Percentiles rank a stretch among this genome's conserved stretches.
Evolutionary conservation across 2,113 vertebrate species (phyloP).

Genomic region (Phaethornis superciliosus): DNA sequence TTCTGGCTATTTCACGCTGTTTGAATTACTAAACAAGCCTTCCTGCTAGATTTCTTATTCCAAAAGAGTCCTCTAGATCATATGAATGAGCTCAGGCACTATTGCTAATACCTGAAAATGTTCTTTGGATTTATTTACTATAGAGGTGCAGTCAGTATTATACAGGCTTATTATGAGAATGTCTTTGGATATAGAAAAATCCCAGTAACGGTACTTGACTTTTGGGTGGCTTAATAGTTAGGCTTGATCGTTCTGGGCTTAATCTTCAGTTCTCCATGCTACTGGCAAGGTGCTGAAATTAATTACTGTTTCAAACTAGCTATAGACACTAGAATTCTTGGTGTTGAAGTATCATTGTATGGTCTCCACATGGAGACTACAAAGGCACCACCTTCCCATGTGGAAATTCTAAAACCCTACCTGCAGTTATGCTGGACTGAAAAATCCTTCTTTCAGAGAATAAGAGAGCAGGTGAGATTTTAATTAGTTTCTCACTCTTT

Average conservation of each 20-base stretch:
- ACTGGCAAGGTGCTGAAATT: background rate
- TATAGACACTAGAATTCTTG: background rate
- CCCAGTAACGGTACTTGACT: background rate
- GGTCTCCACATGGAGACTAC: background rate
- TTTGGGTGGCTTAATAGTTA: background rate
- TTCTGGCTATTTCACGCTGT: conserved; percentile 67
- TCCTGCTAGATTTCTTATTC: conserved; percentile 39
- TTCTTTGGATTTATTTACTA: conserved; percentile 1
- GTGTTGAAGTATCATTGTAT: background rate
- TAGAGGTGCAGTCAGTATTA: background rate
- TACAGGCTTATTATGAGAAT: background rate
- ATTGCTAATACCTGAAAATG: conserved; percentile 14
- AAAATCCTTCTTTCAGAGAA: background rate
- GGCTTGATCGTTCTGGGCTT: background rate
- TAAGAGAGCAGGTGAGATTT: background rate
- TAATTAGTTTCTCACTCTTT: background rate
- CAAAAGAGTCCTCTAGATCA: conserved; percentile 5
- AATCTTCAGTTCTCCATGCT: background rate
- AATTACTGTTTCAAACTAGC: background rate
- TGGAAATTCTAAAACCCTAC: background rate
- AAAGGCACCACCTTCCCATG: background rate
- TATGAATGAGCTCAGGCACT: background rate
- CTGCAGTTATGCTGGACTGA: background rate
- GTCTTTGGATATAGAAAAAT: background rate
- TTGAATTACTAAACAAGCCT: conserved; percentile 70